Base-by-base conservation (phyloP, 2,113 vertebrate species). In the Ochotona curzoniae region DNA sequence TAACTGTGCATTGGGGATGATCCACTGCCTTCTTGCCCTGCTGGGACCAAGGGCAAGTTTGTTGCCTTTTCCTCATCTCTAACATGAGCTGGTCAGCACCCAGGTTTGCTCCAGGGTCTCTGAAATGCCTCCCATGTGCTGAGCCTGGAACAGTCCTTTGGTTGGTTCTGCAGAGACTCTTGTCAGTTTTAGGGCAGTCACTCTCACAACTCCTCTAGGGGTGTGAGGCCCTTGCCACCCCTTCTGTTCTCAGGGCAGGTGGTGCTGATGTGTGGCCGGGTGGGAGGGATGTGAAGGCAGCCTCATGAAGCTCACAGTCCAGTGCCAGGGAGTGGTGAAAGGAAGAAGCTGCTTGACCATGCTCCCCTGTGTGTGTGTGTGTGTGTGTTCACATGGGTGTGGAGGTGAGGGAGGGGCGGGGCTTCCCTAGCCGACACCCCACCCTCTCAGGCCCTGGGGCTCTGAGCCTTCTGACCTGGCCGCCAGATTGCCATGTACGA, bases 401-500 rank as follows among this genome's bases (percentile, higher is more conserved):
- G 54, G 54, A 17, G 54, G 14, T 57, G 54, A 44, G 54, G 47
- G 26, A 44, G 38, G 57, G 2, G 13, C 0, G 0, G 67, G 60
- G 23, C 73, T 18, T 32, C 67, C 32, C 11, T n/a, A 17, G 38
- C 0, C 0, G 12, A 23, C 1, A 67, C 23, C 25, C 1, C 32
- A 3, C 10, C 30, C 5, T 2, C 28, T 28, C 0, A 5, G 71
- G 18, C 10, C 0, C 20, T 2, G 0, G 0, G 61, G 21, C 8
- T 13, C 57, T 94, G 73, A 89, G 35, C 73, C 30, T 10, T 66
- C 32, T 38, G 91, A 35, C 60, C 80, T 13, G 83, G 70, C 86
- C 57, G 2, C 80, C 92, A 99, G 99, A 98, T 99, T 57, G 93
- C 98, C 95, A 97, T 99, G 94, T 99, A 99, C 0, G 99, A 99